Evolutionary conservation across 1,140 invertebrate genomes (phyloP).

Genomic region (Musca vetustissima): DNA sequence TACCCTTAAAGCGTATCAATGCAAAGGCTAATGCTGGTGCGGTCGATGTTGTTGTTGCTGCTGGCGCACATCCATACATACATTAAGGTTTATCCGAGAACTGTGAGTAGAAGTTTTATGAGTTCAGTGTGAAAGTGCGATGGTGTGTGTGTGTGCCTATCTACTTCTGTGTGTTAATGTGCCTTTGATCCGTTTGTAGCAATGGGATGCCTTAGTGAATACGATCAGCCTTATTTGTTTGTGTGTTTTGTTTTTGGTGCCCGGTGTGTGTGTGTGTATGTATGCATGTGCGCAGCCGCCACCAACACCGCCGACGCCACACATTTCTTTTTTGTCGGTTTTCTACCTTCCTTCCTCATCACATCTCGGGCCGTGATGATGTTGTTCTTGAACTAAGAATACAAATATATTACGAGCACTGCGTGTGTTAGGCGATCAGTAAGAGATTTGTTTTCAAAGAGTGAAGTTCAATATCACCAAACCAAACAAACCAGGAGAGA

Average conservation of each 20-base stretch:
- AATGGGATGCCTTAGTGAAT: background rate
- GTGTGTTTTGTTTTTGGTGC: background rate
- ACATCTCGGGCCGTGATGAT: too few species aligned
- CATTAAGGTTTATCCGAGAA: background rate
- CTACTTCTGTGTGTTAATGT: background rate
- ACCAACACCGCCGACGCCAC: background rate
- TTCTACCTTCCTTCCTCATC: too few species aligned
- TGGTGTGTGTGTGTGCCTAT: too few species aligned
- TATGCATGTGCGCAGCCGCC: background rate
- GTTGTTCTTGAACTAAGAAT: background rate
- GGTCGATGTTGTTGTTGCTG: background rate
- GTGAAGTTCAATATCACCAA: too few species aligned
- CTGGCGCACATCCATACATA: background rate
- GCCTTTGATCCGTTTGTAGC: slow-evolving; percentile 3
- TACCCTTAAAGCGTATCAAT: background rate
- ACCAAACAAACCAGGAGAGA: background rate
- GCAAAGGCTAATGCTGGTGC: too few species aligned
- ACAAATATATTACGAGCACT: slow-evolving; percentile 9
- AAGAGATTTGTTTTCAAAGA: slow-evolving; percentile 14
- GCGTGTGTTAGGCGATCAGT: slow-evolving; percentile 13
- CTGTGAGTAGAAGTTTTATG: background rate
- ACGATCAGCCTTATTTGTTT: background rate
- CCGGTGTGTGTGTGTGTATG: background rate
- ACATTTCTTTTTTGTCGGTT: background rate
- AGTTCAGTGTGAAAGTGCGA: too few species aligned